phyloP scores from a whole-genome alignment of 2,888 invertebrate genomes.

The Arctia plantaginis region DNA sequence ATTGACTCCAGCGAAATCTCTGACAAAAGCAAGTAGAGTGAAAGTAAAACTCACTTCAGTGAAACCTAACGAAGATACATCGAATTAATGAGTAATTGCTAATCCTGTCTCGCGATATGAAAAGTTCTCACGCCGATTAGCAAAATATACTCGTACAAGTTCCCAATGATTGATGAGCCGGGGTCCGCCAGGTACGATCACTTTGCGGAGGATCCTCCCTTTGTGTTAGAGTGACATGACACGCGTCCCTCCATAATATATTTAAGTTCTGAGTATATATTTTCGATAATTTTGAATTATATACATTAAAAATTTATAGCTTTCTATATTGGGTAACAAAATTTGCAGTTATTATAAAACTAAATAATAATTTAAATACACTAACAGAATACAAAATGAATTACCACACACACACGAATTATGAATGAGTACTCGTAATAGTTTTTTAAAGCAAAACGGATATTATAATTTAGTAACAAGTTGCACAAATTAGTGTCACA shows the following conservation, averaged over 20 bases:
- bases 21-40: not conserved
- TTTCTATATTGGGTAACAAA: not conserved
- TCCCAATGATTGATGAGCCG: too few species aligned
- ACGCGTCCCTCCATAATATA: too few species aligned
- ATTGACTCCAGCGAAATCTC: not conserved
- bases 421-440: too few species aligned
- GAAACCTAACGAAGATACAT: not conserved
- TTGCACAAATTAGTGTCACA: not conserved
- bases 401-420: not conserved
- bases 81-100: too few species aligned
- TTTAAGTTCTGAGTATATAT: too few species aligned
- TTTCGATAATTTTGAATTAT: too few species aligned
- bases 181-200: too few species aligned
- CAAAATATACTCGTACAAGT: too few species aligned
- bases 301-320: not conserved
- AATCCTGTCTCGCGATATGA: not conserved
- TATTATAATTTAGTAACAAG: not conserved
- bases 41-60: not conserved
- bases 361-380: not conserved
- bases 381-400: slow-evolving; percentile 5
- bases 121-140: not conserved
- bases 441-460: not conserved
- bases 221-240: too few species aligned
- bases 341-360: not conserved
- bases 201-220: too few species aligned